A percentile compares a stretch with the other conserved stretches of the same genome.
Evolutionary conservation across 2,888 invertebrate species (phyloP).

Genomic region (Cheilosia scutellata): DNA sequence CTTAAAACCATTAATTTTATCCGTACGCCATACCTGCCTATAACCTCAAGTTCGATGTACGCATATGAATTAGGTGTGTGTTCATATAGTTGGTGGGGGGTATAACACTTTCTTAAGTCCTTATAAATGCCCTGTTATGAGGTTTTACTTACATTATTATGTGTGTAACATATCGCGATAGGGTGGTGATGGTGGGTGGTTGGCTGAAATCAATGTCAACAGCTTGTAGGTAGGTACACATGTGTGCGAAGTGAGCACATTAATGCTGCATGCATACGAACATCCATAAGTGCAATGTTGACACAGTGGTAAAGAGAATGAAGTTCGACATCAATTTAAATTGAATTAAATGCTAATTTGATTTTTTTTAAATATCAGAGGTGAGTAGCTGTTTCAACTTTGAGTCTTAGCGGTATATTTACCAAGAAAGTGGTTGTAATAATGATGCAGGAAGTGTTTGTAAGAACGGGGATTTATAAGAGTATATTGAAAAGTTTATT

Average conservation of each 20-base stretch:
- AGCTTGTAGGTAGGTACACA: neutral
- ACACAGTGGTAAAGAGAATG: slow-evolving; percentile 1
- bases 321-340: slow-evolving; percentile 26
- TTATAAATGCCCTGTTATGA: slow-evolving; percentile 43
- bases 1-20: too few relatives aligned
- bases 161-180: slow-evolving; percentile 12
- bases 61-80: slow-evolving; percentile 2
- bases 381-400: neutral
- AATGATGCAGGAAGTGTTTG: too few relatives aligned
- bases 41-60: neutral
- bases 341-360: slow-evolving; percentile 30
- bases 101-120: slow-evolving; percentile 57
- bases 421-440: too few relatives aligned
- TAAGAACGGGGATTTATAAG: too few relatives aligned
- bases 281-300: neutral
- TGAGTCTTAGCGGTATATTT: neutral
- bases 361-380: slow-evolving; percentile 8
- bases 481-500: too few relatives aligned
- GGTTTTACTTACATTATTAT: slow-evolving; percentile 18
- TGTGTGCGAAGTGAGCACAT: neutral
- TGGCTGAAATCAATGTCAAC: slow-evolving; percentile 40
- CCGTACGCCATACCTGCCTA: neutral
- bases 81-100: neutral
- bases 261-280: slow-evolving; percentile 8
- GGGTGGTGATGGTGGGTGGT: neutral